Percentiles rank a stretch among this genome's conserved stretches.
Evolutionary conservation across 2,113 vertebrate species (phyloP).

Genomic region (Cinclus cinclus): DNA sequence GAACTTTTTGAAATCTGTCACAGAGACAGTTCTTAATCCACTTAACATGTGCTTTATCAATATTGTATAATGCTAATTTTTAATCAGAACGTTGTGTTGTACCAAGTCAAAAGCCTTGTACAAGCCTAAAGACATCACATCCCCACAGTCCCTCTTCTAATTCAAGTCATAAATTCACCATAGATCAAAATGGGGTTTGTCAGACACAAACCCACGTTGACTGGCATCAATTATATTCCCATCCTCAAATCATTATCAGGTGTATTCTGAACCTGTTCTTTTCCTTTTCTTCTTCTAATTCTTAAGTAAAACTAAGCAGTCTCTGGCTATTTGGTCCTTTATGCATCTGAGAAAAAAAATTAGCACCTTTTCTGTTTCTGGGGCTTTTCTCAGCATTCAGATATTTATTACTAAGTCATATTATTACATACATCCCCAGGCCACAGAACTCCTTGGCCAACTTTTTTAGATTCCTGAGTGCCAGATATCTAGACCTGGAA

Average conservation of each 20-base stretch:
- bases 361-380: neutral
- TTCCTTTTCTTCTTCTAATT: neutral
- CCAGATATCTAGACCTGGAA: neutral
- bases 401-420: neutral
- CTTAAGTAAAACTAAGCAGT: neutral
- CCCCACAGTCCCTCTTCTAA: constrained; percentile 10
- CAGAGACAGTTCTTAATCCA: constrained; percentile 26
- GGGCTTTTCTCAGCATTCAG: neutral
- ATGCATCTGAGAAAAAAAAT: neutral
- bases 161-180: constrained; percentile 28
- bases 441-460: neutral
- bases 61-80: constrained; percentile 54
- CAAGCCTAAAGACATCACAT: constrained; percentile 16
- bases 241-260: neutral
- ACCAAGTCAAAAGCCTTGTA: constrained; percentile 18
- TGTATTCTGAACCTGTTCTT: neutral
- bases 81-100: constrained; percentile 16
- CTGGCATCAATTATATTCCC: constrained; percentile 1
- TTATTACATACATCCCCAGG: neutral
- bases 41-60: constrained; percentile 36
- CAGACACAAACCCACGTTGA: neutral
- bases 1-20: constrained; percentile 32
- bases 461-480: neutral
- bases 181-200: constrained; percentile 29
- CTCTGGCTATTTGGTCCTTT: neutral